Conservation (phyloP, 2,797 vertebrate genomes). For the Delichon dasypus region DNA sequence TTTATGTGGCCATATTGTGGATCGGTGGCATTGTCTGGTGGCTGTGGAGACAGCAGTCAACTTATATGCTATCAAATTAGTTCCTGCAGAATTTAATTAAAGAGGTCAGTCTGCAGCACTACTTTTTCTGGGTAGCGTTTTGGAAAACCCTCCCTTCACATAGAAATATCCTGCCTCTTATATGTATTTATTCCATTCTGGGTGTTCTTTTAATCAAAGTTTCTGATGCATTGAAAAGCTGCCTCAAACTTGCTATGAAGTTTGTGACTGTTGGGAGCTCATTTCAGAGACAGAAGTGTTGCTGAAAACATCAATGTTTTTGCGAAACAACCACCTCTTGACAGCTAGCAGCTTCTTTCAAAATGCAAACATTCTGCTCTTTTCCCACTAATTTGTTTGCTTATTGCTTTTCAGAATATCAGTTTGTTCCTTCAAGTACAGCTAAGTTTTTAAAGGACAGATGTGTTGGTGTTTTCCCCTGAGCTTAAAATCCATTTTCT, state of each 20-base stretch:
- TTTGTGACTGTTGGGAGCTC: not conserved
- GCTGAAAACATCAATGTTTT: not conserved
- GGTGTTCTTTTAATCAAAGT: not conserved
- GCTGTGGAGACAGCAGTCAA: not conserved
- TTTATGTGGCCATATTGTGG: not conserved
- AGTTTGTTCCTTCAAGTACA: not conserved
- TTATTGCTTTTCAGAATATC: not conserved
- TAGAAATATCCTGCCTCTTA: not conserved
- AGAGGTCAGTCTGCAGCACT: not conserved
- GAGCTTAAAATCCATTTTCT: not conserved
- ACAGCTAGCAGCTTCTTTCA: not conserved
- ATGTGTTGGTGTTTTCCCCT: not conserved
- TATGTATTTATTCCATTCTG: not conserved
- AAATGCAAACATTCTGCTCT: not conserved
- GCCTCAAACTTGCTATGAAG: accelerated
- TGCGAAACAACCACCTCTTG: not conserved
- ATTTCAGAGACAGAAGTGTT: not conserved
- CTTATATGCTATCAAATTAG: not conserved
- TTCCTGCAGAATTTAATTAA: conserved; percentile 34
- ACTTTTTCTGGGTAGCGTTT: not conserved
- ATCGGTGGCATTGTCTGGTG: not conserved
- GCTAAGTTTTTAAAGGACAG: not conserved
- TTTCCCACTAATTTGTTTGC: not conserved
- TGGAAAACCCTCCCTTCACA: not conserved
- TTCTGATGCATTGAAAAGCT: not conserved